A percentile compares a stretch with the other conserved stretches of the same genome.
Evolutionary conservation across 1,140 invertebrate genomes (phyloP).

Genomic region (Fopius arisanus): DNA sequence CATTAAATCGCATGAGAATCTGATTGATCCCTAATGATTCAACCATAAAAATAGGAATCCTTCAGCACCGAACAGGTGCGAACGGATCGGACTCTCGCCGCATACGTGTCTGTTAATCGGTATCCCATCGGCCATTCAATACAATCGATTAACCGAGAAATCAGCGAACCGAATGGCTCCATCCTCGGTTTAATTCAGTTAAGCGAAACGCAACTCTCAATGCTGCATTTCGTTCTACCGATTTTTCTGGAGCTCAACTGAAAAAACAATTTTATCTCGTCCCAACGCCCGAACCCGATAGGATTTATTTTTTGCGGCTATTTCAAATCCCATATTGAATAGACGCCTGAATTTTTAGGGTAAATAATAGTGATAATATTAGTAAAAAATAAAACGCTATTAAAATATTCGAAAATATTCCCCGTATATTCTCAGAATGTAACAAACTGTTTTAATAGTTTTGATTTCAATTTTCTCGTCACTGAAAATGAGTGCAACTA

Average conservation of each 20-base stretch:
- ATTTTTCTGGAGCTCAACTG: conserved; percentile 17
- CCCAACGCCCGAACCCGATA: not conserved
- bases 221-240: conserved; percentile 31
- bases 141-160: conserved; percentile 33
- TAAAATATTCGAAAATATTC: not conserved
- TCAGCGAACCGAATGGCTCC: conserved; percentile 31
- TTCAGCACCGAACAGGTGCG: not conserved
- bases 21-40: not conserved
- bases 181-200: conserved; percentile 33
- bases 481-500: not conserved
- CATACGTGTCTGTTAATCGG: conserved; percentile 2
- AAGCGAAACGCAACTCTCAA: conserved; percentile 27
- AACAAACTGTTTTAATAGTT: no score
- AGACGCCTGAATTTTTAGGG: not conserved
- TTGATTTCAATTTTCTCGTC: not conserved
- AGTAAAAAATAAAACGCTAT: not conserved
- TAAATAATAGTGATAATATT: not conserved
- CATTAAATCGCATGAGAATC: not conserved
- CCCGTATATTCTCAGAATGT: not conserved
- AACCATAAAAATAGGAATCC: not conserved
- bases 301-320: not conserved
- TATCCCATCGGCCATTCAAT: conserved; percentile 23
- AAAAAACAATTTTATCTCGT: conserved; percentile 33
- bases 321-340: conserved; percentile 3
- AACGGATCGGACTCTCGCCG: not conserved